A percentile compares a stretch with the other conserved stretches of the same genome.
Conservation (phyloP, 2,797 vertebrate species). For the Lithobates pipiens region DNA sequence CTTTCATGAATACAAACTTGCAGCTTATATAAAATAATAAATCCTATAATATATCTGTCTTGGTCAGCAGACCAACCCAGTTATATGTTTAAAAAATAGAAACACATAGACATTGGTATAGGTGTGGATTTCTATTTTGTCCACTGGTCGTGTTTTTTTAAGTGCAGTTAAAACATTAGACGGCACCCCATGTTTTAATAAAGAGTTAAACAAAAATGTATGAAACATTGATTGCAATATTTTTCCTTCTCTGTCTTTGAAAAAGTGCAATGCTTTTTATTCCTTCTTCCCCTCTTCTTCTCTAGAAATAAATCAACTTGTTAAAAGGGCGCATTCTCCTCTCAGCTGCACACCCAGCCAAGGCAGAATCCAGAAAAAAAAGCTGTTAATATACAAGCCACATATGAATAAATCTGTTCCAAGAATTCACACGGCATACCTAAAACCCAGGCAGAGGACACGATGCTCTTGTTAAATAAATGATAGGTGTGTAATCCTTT, state of each 20-base stretch:
- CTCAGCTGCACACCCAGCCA: conserved; percentile 55
- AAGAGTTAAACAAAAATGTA: conserved; percentile 13
- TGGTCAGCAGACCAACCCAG: background rate
- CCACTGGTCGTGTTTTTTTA: background rate
- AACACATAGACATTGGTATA: background rate
- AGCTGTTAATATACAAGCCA: conserved; percentile 63
- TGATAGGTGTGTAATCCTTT: conserved; percentile 64
- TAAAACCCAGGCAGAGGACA: conserved; percentile 63
- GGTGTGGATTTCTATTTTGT: background rate
- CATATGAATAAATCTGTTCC: conserved; percentile 64
- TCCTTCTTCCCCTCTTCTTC: conserved; percentile 51
- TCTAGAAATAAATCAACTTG: conserved; percentile 62
- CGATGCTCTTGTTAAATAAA: conserved; percentile 63
- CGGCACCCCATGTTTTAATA: conserved; percentile 7
- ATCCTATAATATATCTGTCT: background rate
- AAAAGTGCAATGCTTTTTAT: conserved; percentile 51
- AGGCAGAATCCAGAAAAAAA: conserved; percentile 52
- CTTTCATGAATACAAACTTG: background rate
- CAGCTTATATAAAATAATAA: background rate
- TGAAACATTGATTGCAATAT: conserved; percentile 32
- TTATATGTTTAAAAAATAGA: background rate
- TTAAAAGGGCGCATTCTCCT: conserved; percentile 59
- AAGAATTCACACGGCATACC: conserved; percentile 63
- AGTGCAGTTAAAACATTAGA: conserved; percentile 9
- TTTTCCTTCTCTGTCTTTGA: conserved; percentile 42